Conservation (phyloP, 2,888 invertebrate species). For the Hypomecis atomaria region DNA sequence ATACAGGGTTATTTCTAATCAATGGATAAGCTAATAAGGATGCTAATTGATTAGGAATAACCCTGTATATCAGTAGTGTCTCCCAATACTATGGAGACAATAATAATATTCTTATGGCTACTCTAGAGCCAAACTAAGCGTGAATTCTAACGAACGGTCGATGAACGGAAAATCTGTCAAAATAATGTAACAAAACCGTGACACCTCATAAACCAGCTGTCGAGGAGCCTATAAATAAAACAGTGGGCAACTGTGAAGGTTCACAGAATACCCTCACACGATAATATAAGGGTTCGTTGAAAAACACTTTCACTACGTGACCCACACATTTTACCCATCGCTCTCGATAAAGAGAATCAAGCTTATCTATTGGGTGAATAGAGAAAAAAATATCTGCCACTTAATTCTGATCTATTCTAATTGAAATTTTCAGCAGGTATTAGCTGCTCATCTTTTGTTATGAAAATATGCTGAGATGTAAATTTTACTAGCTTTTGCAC, state of each 20-base stretch:
- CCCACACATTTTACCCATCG: slow-evolving; percentile 67
- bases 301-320: slow-evolving; percentile 77
- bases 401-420: no score
- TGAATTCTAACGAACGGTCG: not conserved
- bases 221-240: slow-evolving; percentile 41
- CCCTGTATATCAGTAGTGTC: no score
- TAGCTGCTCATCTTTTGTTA: no score
- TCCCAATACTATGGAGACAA: no score
- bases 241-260: slow-evolving; percentile 53
- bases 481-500: no score
- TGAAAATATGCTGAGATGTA: no score
- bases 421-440: no score
- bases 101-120: no score
- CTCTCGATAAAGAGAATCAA: slow-evolving; percentile 68
- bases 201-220: slow-evolving; percentile 35
- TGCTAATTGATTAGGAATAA: no score
- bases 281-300: slow-evolving; percentile 67
- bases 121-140: not conserved
- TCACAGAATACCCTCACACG: slow-evolving; percentile 54
- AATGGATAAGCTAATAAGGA: no score
- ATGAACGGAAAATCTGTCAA: slow-evolving; percentile 17
- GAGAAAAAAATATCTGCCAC: not conserved
- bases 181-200: slow-evolving; percentile 28
- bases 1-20: no score
- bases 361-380: slow-evolving; percentile 37